Evolutionary conservation across 2,113 vertebrate species (phyloP).

Genomic region (Cephalopterus ornatus): DNA sequence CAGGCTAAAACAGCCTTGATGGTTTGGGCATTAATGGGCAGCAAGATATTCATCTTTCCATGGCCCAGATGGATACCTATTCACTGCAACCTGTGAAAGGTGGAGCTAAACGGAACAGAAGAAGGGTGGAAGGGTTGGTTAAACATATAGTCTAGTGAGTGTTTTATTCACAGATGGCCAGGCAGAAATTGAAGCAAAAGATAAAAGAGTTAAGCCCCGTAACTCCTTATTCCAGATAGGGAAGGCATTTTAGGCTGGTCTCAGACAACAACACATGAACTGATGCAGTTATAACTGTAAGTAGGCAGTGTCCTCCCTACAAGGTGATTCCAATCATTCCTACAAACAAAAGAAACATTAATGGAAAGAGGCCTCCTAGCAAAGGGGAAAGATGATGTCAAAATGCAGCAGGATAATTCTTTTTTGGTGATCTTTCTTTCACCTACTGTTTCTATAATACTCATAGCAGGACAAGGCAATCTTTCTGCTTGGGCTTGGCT

Average conservation of each 20-base stretch:
- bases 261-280: neutral
- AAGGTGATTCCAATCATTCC: neutral
- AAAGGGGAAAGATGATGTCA: neutral
- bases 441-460: no score
- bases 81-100: neutral
- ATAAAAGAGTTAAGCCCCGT: neutral
- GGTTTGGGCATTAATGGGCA: neutral
- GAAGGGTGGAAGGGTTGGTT: neutral
- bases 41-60: neutral
- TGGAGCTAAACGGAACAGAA: neutral
- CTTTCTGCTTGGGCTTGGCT: neutral
- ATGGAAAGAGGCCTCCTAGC: neutral
- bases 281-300: neutral
- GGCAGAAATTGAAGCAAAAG: neutral
- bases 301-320: neutral
- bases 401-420: neutral
- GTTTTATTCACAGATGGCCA: neutral
- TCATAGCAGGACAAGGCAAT: neutral
- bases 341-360: neutral
- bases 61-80: neutral
- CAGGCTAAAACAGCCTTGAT: neutral
- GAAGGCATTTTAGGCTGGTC: neutral
- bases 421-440: no score
- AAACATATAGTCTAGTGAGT: neutral
- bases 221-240: neutral